Evolutionary conservation across 2,888 invertebrate species (phyloP), one percentile per base, ranked within the genome.

Genomic region (Andrena hattorfiana): DNA sequence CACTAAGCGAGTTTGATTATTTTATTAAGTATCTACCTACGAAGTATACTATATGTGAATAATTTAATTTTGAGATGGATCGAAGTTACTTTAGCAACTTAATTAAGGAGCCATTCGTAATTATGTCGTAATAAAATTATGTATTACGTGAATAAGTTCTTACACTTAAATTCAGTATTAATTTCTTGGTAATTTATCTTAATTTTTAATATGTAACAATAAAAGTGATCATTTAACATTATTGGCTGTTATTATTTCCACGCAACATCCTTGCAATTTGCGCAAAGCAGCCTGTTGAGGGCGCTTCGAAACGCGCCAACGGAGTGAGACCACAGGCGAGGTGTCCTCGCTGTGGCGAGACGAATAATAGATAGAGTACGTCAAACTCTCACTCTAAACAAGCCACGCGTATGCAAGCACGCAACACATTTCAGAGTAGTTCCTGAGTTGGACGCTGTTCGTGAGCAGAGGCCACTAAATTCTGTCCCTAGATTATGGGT

Each of bases 191-290:
- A 56, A 68, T 35, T 68, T 68, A 75, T 75, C 69, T 75, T 32
- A 26, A 66, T 64, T 16, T 77, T 42, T 54, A 54, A 64, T 64
- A 66, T 69, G 23, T 60, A 54, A 23, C 32, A 72, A 72, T 72
- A 72, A 72, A 72, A 54, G 10, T 23, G 23, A 59, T 54, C 32
- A 23, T 30, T 72, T 64, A 66, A 72, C 0, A 63, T 63, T 32
- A 23, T 62, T 32, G 23, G 30, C 16, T 63, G 10, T 4, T 13
- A 20, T 35, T 48, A 26, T 64, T 64, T 42, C 4, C 1, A 13
- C 42, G 42, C 42, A 16, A 42, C 16, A 16, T 1, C 42, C 42
- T 4, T 13, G 42, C 42, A 42, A 13, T 42, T 42, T 13, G 13
- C 4, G 42, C 42, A 13, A 13, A 42, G 4, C 13, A 4, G 42